Base-by-base conservation (phyloP, 2,888 invertebrate genomes). In the Zhengitettix transpicula region DNA sequence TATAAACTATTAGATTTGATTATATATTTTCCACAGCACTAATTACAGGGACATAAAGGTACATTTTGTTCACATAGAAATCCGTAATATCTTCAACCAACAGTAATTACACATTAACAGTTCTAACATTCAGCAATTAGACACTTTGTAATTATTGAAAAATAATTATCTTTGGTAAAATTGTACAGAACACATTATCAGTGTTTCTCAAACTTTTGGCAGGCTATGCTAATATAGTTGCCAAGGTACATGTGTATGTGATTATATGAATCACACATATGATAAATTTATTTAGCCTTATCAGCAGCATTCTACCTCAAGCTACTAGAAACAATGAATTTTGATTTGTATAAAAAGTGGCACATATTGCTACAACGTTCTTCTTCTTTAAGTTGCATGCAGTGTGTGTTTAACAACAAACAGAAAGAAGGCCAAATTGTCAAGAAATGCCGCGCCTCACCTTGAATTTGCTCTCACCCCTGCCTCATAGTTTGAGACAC, bases 401-500 rank as follows among this genome's bases (percentile, higher is more conserved):
- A 60, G 57, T 60, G 52, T 60, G 15, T 56, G 42, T 52, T 60
- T 40, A 52, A 56, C 56, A 60, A 56, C 60, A 60, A 54, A 60
- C 57, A 60, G 57, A 57, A 60, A 60, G 52, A 55, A 57, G 58
- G 60, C 60, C 60, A 57, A 58, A 57, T 57, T 57, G 55, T 47
- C 57, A 60, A 60, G 56, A 57, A 60, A 58, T 60, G 52, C 65
- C 64, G 64, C 64, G 65, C 73, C 77, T 78, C 77, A 78, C 78
- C 78, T 77, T 76, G 75, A 73, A 73, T 74, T 74, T 71, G 75
- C 72, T 72, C 75, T 75, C 71, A 72, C 72, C 71, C 75, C 75
- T 70, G 75, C 74, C 75, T 78, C 77, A 76, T 75, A 78, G 76
- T 77, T 77, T 72, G 77, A 77, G 75, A 76, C 76, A 73, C 77